These are phyloP conservation scores for Antheraea assamensis DNA, from an alignment of 2,888 invertebrate species.

Conservation along the genomic window DNA sequence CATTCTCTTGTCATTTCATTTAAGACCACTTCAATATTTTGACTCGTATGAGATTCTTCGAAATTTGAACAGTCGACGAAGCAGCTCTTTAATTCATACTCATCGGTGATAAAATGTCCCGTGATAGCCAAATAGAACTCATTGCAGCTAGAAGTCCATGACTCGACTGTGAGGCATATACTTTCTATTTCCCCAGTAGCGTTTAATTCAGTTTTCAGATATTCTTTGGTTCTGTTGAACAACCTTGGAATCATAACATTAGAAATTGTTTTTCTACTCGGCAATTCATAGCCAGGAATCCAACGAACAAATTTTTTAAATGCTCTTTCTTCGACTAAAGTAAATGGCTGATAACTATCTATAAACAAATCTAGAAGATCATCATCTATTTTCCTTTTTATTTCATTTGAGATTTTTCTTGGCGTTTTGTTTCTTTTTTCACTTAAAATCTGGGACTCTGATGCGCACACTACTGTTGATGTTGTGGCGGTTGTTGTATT, in stretches of 20 bases:
- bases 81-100: not conserved
- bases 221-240: not conserved
- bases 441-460: no score
- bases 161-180: constrained; percentile 3
- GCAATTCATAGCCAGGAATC: not conserved
- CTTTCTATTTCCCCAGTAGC: not conserved
- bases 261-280: not conserved
- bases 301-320: not conserved
- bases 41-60: constrained; percentile 8
- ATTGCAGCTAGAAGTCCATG: constrained; percentile 11
- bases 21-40: not conserved
- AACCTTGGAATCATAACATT: not conserved
- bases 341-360: not conserved
- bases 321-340: not conserved
- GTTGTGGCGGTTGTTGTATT: no score
- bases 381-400: no score
- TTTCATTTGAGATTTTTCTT: no score
- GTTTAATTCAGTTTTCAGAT: not conserved
- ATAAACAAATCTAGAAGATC: not conserved
- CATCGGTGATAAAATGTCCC: constrained; percentile 15
- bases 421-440: no score
- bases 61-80: constrained; percentile 15
- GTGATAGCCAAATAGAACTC: constrained; percentile 11
- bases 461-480: no score
- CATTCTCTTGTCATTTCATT: not conserved